phyloP scores from a whole-genome alignment of 1,140 invertebrate genomes.

The Euwallacea similis region DNA sequence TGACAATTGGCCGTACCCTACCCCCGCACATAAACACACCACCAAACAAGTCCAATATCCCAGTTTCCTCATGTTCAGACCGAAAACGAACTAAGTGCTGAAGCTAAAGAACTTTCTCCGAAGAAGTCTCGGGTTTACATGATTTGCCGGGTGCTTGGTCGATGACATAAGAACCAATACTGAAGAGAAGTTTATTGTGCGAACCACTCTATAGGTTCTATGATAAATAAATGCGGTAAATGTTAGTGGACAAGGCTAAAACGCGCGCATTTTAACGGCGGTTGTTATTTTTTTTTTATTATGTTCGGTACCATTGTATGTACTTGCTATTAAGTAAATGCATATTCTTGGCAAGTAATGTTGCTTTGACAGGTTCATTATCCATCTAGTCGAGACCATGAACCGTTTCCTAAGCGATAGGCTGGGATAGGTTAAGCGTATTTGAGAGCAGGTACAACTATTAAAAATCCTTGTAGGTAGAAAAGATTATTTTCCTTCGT shows the following conservation, averaged over 20 bases:
- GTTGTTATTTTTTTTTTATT: neutral
- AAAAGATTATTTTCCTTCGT: no score
- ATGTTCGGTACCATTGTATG: neutral
- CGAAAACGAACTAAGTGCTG: no score
- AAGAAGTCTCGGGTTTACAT: neutral
- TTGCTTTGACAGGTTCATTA: no score
- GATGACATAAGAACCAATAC: slow-evolving; percentile 1
- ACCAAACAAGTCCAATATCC: neutral
- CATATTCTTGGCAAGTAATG: no score
- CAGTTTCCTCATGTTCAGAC: no score
- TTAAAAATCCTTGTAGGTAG: no score
- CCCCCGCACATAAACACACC: slow-evolving; percentile 3
- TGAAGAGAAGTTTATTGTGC: neutral
- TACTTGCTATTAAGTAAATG: no score
- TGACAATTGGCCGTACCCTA: slow-evolving; percentile 27
- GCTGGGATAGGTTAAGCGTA: no score
- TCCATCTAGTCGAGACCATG: no score
- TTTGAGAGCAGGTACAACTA: no score
- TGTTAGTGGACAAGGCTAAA: slow-evolving; percentile 11
- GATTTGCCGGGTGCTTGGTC: neutral
- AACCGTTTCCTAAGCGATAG: no score
- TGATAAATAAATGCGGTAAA: neutral
- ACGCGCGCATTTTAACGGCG: slow-evolving; percentile 2
- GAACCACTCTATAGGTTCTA: no score
- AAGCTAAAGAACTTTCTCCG: neutral